Base-by-base conservation (phyloP, 2,113 vertebrate genomes). In the Prunella himalayana region DNA sequence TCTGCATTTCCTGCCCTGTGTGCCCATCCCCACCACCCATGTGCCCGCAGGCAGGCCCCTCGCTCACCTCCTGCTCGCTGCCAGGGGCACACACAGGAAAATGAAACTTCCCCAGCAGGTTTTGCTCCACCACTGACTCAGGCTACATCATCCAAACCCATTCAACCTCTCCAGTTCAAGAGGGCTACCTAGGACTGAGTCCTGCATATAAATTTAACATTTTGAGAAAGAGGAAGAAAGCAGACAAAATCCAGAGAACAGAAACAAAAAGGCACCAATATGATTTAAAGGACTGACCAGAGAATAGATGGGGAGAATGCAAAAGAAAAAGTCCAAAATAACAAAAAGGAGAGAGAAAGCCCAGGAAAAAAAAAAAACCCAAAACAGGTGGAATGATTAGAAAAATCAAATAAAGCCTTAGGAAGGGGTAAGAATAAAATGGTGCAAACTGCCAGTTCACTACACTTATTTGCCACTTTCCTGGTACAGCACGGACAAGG, bases 361-460 rank as follows among this genome's bases (percentile, higher is more conserved):
- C 41, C 11, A 7, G 1, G 19, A 2, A 7, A n/a, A 2, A 5
- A 35, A 22, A 37, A 51, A n/a, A n/a, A 18, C 6, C 24, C 17
- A 45, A 41, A 20, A 0, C 0, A 6, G 18, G 18, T 0, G 0
- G 16, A 31, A 59, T 41, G 2, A 75, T 35, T n/a, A 75, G 39
- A 84, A 92, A 71, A 86, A 42, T 41, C 6, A 88, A 92, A 53
- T 17, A 37, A 81, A 82, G 35, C 23, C 53, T 61, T 35, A 41
- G 39, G 35, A 75, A 86, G 14, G 6, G 19, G 31, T 37, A 73
- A 76, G 44, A 92, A 92, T 56, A 41, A 95, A 86, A 54, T 14
- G 9, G 82, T 49, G 42, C 39, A 47, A 81, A 78, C 8, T 21
- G 25, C 3, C 1, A 0, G 33, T 11, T 18, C 15, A 33, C 39